Evolutionary conservation across 37 sponge, comb jelly and placozoan genomes (phyloP), one percentile per base, ranked within the genome.

Genomic region (Amphimedon queenslandica): DNA sequence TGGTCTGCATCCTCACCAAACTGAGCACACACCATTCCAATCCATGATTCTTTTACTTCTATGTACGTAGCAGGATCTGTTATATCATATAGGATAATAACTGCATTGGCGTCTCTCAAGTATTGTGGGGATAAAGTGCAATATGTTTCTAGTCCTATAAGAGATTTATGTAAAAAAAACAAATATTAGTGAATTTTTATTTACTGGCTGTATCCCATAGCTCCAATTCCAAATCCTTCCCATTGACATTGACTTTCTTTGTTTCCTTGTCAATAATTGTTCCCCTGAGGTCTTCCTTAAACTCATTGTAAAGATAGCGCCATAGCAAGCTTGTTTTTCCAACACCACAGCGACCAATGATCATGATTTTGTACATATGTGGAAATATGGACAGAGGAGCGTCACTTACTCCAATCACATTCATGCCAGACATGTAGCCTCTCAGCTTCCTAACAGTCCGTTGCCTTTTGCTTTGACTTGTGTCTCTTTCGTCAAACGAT

Each of bases 1-100:
- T 60, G 61, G 28, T 60, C 61, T 60, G 61, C 61, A 11, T 60
- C 61, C 21, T 60, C 27, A n/a, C 61, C 61, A n/a, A 60, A 60
- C 27, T 25, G 27, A 6, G 27, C 28, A 60, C 8, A 60, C 27
- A 60, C 27, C 61, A 25, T n/a, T 25, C 27, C 21, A 6, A 60
- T 11, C 61, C 61, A 60, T 5, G 5, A n/a, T 5, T 60, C 27
- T 25, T 60, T 60, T 5, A 60, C 61, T 60, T 60, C 61, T 6
- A 60, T n/a, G 21, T 25, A 60, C 8, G 61, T n/a, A 6, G 21
- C 28, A 6, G 61, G 61, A 25, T 60, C 61, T 25, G 61, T 60
- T 11, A 60, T 60, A 25, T 60, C 61, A 60, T 60, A 60, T 6
- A 60, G 24, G 5, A 60, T n/a, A 11, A 60, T 60, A 11, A 60